These are phyloP conservation scores for Idaea aversata DNA, from an alignment of 2,888 invertebrate genomes.

Conservation along the genomic window DNA sequence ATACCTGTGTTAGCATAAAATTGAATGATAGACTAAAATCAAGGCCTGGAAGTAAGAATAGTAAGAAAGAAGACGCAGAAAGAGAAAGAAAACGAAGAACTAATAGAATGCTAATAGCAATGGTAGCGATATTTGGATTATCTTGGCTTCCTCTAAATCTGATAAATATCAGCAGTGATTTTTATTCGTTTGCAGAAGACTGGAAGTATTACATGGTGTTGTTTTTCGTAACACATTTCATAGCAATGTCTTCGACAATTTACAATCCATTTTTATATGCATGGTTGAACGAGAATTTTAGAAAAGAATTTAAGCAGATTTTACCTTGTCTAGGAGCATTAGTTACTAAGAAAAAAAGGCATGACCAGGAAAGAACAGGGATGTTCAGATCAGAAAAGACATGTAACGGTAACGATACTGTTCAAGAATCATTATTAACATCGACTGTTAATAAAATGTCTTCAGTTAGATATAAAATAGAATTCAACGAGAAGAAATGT, in stretches of 20 bases:
- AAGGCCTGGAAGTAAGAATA: slow-evolving; percentile 87
- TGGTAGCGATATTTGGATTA: slow-evolving; percentile 93
- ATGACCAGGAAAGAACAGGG: slow-evolving; percentile 69
- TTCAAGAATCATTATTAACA: slow-evolving; percentile 70
- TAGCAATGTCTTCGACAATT: slow-evolving; percentile 96
- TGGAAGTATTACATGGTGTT: slow-evolving; percentile 87
- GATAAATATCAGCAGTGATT: slow-evolving; percentile 87
- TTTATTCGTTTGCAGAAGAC: slow-evolving; percentile 81
- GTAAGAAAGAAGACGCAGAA: slow-evolving; percentile 88
- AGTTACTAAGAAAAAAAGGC: slow-evolving; percentile 61
- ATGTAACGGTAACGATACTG: slow-evolving; percentile 73
- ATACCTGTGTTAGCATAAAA: slow-evolving; percentile 89
- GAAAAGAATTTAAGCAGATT: slow-evolving; percentile 92
- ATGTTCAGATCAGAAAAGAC: slow-evolving; percentile 73
- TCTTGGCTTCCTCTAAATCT: slow-evolving; percentile 93
- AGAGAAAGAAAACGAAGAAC: slow-evolving; percentile 89
- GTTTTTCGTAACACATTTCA: slow-evolving; percentile 90
- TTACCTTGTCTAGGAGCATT: slow-evolving; percentile 82
- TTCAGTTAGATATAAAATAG: slow-evolving; percentile 69
- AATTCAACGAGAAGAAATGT: slow-evolving; percentile 62
- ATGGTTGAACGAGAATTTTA: slow-evolving; percentile 96
- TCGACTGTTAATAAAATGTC: slow-evolving; percentile 69
- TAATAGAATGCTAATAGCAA: slow-evolving; percentile 94
- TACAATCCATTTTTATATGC: slow-evolving; percentile 97
- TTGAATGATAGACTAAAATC: slow-evolving; percentile 86